These are phyloP conservation scores for Cephalopholis sonnerati DNA, from an alignment of 2,113 vertebrate species.

Conservation along the genomic window DNA sequence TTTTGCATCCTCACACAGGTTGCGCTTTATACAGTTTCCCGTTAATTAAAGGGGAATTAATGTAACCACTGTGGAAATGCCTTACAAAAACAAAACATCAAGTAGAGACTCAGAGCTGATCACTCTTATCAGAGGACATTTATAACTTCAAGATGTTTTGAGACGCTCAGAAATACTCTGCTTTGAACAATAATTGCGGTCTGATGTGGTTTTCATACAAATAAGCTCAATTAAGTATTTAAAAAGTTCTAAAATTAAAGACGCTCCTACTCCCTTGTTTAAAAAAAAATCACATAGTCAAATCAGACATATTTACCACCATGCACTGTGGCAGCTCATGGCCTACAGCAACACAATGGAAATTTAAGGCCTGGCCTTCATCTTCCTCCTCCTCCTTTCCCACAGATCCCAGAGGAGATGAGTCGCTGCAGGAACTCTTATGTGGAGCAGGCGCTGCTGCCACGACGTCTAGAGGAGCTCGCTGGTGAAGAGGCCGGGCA, in stretches of 20 bases:
- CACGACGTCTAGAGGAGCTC: conserved; percentile 89
- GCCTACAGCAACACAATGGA: background rate
- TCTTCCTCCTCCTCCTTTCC: background rate
- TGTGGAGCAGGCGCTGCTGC: conserved; percentile 90
- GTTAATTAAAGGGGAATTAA: background rate
- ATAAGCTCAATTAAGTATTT: too few relatives aligned
- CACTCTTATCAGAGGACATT: background rate
- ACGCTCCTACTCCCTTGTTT: background rate
- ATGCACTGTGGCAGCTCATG: background rate
- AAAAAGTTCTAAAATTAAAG: background rate
- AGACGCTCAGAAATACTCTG: background rate
- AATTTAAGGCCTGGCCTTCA: background rate
- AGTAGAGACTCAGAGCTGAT: background rate
- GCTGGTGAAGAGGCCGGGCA: conserved; percentile 84
- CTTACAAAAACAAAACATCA: background rate
- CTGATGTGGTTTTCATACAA: background rate
- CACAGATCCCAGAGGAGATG: conserved; percentile 93
- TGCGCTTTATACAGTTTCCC: conserved; percentile 30
- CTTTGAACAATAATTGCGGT: background rate
- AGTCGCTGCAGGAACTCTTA: conserved; percentile 92
- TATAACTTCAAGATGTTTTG: background rate
- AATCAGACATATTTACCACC: background rate
- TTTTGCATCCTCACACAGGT: background rate
- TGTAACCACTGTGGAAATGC: background rate
- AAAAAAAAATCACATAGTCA: background rate